Percentiles rank a stretch among this genome's conserved stretches.
These are phyloP conservation scores for Drosophila sp. DNA, from an alignment of 1,140 invertebrate species.

Conservation along the genomic window DNA sequence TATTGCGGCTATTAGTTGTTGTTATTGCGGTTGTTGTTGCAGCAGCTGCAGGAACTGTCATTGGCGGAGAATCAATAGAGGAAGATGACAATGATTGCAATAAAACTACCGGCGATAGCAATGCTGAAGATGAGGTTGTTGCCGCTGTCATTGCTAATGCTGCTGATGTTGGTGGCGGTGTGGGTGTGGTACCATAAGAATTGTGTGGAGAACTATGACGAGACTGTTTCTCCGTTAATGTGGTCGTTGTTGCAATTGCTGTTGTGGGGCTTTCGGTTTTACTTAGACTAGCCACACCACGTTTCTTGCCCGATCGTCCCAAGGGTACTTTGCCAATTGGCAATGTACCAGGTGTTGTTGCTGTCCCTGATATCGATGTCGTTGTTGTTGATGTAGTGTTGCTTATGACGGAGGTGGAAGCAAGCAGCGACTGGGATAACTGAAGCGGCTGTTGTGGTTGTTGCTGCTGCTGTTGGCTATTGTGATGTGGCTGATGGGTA, in stretches of 20 bases:
- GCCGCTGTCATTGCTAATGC: constrained; percentile 27
- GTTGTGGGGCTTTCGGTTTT: constrained; percentile 38
- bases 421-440: constrained; percentile 19
- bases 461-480: constrained; percentile 43
- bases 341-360: constrained; percentile 27
- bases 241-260: constrained; percentile 21
- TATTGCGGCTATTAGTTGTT: constrained; percentile 32
- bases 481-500: constrained; percentile 58
- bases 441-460: constrained; percentile 51
- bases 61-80: constrained; percentile 59
- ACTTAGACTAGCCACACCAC: constrained; percentile 49
- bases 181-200: constrained; percentile 54
- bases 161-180: constrained; percentile 48
- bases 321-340: constrained; percentile 58
- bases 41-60: constrained; percentile 15
- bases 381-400: constrained; percentile 6
- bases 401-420: constrained; percentile 23
- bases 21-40: constrained; percentile 14
- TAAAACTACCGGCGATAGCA: constrained; percentile 66
- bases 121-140: constrained; percentile 28
- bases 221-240: constrained; percentile 54
- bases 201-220: constrained; percentile 59
- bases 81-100: constrained; percentile 65
- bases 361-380: constrained; percentile 38
- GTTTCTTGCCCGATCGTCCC: constrained; percentile 74